These are phyloP conservation scores for Hypotaenidia okinawae DNA, from an alignment of 2,797 vertebrate genomes.

Conservation along the genomic window DNA sequence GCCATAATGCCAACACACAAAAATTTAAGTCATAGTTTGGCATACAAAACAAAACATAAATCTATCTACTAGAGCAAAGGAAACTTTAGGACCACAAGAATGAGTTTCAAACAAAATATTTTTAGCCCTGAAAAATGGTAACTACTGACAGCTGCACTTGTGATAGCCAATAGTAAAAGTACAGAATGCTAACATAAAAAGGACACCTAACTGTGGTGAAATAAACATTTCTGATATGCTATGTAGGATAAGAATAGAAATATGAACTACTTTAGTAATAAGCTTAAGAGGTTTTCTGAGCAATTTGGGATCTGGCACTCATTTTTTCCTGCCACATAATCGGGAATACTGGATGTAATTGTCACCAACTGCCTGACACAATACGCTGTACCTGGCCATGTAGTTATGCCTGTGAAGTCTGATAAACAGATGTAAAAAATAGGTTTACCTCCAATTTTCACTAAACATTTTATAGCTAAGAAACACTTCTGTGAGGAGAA, in stretches of 20 bases:
- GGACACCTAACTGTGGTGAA: background rate
- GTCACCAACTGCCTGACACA: background rate
- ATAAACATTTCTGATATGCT: background rate
- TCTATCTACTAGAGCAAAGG: background rate
- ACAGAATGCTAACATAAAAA: background rate
- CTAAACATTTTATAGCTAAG: background rate
- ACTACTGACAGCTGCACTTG: background rate
- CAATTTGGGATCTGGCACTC: background rate
- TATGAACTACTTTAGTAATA: background rate
- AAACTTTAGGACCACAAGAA: background rate
- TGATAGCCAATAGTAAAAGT: background rate
- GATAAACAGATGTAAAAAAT: background rate
- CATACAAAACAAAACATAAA: background rate
- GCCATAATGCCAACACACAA: background rate
- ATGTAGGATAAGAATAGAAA: background rate
- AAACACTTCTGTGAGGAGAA: background rate
- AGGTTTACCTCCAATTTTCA: background rate
- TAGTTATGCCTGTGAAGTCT: background rate
- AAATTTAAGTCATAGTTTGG: background rate
- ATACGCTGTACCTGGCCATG: background rate
- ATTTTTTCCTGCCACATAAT: background rate
- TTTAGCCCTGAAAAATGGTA: background rate
- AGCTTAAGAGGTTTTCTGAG: background rate
- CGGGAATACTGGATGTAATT: background rate
- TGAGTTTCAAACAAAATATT: background rate